Conservation (phyloP, 2,888 invertebrate genomes). For the Odontomyia ornata region DNA sequence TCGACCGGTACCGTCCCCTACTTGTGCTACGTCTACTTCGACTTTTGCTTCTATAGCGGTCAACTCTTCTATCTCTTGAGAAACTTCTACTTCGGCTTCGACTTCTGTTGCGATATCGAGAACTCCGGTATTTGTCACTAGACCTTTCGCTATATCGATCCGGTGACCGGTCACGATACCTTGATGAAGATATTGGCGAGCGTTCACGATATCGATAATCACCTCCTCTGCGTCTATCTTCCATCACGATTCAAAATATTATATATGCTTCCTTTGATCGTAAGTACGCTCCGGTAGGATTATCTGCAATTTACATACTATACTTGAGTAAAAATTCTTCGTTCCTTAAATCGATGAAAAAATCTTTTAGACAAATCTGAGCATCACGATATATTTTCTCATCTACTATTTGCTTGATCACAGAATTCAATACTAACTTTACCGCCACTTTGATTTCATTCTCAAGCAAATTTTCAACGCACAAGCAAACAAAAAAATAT, state of each 20-base stretch:
- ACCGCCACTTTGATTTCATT: not conserved
- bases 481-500: constrained; percentile 38
- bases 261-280: not conserved
- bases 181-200: not conserved
- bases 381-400: constrained; percentile 37
- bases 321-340: constrained; percentile 24
- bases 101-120: constrained; percentile 35
- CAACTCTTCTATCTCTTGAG: constrained; percentile 33
- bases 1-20: constrained; percentile 9
- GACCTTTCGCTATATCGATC: constrained; percentile 45
- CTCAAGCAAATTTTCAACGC: constrained; percentile 10
- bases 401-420: constrained; percentile 19
- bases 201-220: not conserved
- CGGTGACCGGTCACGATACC: constrained; percentile 50
- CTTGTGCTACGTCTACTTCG: constrained; percentile 31
- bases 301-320: constrained; percentile 44
- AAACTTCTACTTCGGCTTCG: constrained; percentile 28
- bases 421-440: not conserved
- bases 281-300: not conserved
- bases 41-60: constrained; percentile 22
- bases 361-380: constrained; percentile 25
- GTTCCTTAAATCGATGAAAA: constrained; percentile 12
- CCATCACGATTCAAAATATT: not conserved
- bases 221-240: constrained; percentile 1
- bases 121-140: constrained; percentile 25